phyloP scores from a whole-genome alignment of 2,888 invertebrate species.

The Chymomyza amoena region DNA sequence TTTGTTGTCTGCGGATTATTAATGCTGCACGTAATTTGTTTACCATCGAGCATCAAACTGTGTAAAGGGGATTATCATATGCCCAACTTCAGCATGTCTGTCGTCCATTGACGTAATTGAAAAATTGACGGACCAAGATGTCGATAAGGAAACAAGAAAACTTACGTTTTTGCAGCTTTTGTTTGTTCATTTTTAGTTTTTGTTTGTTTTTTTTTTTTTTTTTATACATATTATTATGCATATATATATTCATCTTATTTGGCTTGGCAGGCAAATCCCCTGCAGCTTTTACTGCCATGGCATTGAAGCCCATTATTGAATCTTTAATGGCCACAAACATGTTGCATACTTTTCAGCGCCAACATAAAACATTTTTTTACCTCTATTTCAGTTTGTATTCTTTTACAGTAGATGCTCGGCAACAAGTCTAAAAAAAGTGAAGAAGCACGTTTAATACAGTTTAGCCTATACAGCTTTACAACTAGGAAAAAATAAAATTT shows the following conservation, averaged over 20 bases:
- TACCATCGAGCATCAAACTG: slow-evolving; percentile 48
- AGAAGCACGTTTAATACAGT: no score
- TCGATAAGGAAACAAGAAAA: not conserved
- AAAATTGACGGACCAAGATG: not conserved
- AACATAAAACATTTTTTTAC: not conserved
- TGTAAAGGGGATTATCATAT: slow-evolving; percentile 44
- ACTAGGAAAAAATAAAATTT: no score
- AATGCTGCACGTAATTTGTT: slow-evolving; percentile 62
- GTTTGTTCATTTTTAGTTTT: not conserved
- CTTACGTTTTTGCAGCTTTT: not conserved
- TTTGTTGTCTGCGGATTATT: slow-evolving; percentile 38
- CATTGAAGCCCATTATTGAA: slow-evolving; percentile 56
- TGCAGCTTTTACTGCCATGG: slow-evolving; percentile 5
- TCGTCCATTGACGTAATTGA: not conserved
- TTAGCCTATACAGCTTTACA: no score
- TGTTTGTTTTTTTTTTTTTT: no score
- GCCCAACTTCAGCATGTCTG: not conserved
- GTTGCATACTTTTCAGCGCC: not conserved
- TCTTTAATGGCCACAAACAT: slow-evolving; percentile 57
- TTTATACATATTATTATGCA: not conserved
- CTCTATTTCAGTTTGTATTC: not conserved
- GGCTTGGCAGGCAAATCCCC: slow-evolving; percentile 61
- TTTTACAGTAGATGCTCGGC: not conserved
- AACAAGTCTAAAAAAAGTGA: not conserved
- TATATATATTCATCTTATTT: slow-evolving; percentile 12